Evolutionary conservation across 2,797 vertebrate species (phyloP).

Genomic region (Perdix hodgsoniae): DNA sequence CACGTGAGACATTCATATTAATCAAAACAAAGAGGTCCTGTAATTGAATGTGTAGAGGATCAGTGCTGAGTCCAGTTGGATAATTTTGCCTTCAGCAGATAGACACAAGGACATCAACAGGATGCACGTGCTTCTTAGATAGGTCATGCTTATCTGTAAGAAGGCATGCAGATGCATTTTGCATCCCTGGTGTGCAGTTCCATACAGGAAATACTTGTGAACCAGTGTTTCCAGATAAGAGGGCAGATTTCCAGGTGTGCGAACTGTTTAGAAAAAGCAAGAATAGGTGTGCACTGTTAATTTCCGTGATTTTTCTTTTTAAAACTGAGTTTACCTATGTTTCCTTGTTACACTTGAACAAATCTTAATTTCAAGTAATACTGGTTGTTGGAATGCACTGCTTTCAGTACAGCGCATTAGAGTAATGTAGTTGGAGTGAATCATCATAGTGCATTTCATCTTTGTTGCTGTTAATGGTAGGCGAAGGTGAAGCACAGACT

Average conservation of each 20-base stretch:
- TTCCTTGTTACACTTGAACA: neutral
- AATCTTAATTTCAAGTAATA: neutral
- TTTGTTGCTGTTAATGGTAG: neutral
- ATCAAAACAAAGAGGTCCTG: constrained; percentile 26
- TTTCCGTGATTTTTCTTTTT: neutral
- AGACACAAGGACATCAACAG: constrained; percentile 41
- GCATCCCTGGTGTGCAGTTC: constrained; percentile 1
- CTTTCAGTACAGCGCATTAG: neutral
- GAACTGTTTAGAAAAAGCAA: neutral
- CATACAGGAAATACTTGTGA: constrained; percentile 24
- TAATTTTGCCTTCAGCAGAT: constrained; percentile 11
- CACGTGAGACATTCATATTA: neutral
- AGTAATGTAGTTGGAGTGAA: neutral
- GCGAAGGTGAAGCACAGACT: neutral
- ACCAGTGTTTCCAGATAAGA: constrained; percentile 12
- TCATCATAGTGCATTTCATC: neutral
- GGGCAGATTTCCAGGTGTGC: constrained; percentile 17
- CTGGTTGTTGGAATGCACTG: neutral
- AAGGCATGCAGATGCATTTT: constrained; percentile 25
- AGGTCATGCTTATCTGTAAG: neutral
- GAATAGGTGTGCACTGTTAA: neutral
- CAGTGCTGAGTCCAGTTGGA: neutral
- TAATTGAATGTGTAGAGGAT: neutral
- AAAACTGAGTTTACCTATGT: neutral
- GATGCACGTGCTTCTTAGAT: constrained; percentile 21